Conservation (phyloP, 2,888 invertebrate species). For the Serripes groenlandicus region DNA sequence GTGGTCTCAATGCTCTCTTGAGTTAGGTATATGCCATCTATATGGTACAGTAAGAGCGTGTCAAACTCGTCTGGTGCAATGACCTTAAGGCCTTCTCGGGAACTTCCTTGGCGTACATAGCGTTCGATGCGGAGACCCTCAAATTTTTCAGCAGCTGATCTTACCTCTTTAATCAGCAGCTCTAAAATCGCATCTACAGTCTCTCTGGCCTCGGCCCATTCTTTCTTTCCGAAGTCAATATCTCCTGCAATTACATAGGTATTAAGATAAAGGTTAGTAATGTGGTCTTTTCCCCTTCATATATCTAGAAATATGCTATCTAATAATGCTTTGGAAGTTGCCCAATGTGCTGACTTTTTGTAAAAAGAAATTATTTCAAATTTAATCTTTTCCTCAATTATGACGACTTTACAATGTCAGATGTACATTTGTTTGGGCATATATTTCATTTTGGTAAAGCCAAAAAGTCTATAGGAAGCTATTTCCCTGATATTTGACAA, state of each 20-base stretch:
- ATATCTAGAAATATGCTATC: too few species aligned
- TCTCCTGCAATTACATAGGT: slow-evolving; percentile 56
- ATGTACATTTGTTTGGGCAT: too few species aligned
- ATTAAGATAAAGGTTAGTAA: too few species aligned
- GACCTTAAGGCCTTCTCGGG: slow-evolving; percentile 69
- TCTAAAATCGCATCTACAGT: slow-evolving; percentile 40
- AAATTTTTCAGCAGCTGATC: slow-evolving; percentile 10
- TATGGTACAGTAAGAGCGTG: slow-evolving; percentile 52
- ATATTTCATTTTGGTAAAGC: too few species aligned
- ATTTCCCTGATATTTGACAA: too few species aligned
- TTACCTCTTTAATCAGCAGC: slow-evolving; percentile 37
- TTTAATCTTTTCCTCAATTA: too few species aligned
- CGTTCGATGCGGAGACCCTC: slow-evolving; percentile 43
- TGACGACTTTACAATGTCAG: too few species aligned
- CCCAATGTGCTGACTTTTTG: too few species aligned
- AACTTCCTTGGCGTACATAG: slow-evolving; percentile 65
- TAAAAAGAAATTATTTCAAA: too few species aligned
- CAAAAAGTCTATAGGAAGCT: too few species aligned
- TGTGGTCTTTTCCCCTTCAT: too few species aligned
- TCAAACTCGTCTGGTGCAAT: slow-evolving; percentile 65
- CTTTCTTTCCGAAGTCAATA: slow-evolving; percentile 45
- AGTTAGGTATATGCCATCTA: slow-evolving; percentile 42
- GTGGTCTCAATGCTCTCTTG: not conserved
- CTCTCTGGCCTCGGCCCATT: slow-evolving; percentile 44
- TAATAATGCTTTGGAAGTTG: too few species aligned